Evolutionary conservation across 1,140 invertebrate genomes (phyloP).

Genomic region (Lucilia sericata): DNA sequence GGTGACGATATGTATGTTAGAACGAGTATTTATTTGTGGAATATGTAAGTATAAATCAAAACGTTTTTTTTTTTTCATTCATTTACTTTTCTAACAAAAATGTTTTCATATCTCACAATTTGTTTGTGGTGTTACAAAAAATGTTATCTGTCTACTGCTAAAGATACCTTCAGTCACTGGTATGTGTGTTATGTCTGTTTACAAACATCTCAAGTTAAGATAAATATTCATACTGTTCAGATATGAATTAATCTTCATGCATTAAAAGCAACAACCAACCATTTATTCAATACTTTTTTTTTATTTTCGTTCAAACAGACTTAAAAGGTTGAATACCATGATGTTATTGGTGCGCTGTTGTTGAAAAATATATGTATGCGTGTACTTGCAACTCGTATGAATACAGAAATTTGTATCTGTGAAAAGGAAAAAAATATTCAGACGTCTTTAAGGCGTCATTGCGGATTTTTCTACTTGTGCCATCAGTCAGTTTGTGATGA

Average conservation of each 20-base stretch:
- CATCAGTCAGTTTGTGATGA: too few relatives aligned
- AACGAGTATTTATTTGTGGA: too few relatives aligned
- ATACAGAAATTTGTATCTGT: too few relatives aligned
- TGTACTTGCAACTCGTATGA: background rate
- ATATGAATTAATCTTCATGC: constrained; percentile 10
- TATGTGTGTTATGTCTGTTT: background rate
- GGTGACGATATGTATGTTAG: too few relatives aligned
- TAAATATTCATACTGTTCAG: constrained; percentile 8
- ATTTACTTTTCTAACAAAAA: background rate
- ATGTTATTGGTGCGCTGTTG: too few relatives aligned
- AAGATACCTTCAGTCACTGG: background rate
- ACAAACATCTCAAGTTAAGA: background rate
- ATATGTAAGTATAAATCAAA: too few relatives aligned
- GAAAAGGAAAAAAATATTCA: background rate
- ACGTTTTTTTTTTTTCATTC: too few relatives aligned
- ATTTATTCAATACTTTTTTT: background rate
- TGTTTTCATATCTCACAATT: background rate
- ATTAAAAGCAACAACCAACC: constrained; percentile 1
- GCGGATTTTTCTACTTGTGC: background rate
- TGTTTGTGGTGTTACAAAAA: background rate
- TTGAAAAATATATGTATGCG: background rate
- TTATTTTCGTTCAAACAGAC: too few relatives aligned
- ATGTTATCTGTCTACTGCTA: background rate
- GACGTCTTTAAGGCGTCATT: constrained; percentile 21
- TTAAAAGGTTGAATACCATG: too few relatives aligned